Conservation (phyloP, 2,797 vertebrate genomes). For the Cetoscarus ocellatus region DNA sequence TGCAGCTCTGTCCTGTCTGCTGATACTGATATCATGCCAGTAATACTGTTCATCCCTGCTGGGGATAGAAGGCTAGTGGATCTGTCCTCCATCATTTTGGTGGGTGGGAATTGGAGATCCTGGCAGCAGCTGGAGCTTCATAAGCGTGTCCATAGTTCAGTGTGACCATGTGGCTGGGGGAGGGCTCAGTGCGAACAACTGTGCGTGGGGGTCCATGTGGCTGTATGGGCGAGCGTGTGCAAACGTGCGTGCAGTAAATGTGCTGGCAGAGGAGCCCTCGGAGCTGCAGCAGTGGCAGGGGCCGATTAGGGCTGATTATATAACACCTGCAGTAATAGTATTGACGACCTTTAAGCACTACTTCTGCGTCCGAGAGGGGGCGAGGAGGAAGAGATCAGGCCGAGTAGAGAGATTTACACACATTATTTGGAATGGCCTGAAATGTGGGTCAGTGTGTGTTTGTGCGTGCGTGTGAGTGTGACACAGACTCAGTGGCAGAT, state of each 20-base stretch:
- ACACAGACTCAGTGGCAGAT: conserved; percentile 25
- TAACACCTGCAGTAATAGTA: conserved; percentile 57
- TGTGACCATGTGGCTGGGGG: conserved; percentile 50
- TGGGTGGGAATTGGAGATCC: conserved; percentile 16
- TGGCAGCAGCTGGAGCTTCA: conserved; percentile 39
- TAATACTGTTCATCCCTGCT: no score
- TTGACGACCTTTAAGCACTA: conserved; percentile 50
- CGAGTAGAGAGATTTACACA: conserved; percentile 46
- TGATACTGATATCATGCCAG: no score
- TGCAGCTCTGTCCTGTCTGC: no score
- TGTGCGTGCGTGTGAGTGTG: conserved; percentile 30
- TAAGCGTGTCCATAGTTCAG: conserved; percentile 41
- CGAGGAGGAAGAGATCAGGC: conserved; percentile 46
- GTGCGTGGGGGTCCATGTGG: conserved; percentile 57
- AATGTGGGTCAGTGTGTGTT: conserved; percentile 64
- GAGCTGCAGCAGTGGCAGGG: conserved; percentile 29
- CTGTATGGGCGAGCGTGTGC: conserved; percentile 21
- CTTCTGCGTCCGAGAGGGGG: conserved; percentile 33
- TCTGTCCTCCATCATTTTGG: conserved; percentile 4
- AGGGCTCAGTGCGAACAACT: conserved; percentile 45
- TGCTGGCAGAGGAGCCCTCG: conserved; percentile 20
- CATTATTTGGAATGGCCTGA: conserved; percentile 45
- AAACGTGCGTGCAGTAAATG: conserved; percentile 38
- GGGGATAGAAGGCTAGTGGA: not conserved
- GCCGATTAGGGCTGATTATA: conserved; percentile 67